Conservation (phyloP, 2,113 vertebrate genomes). For the Paracanthobrama guichenoti region DNA sequence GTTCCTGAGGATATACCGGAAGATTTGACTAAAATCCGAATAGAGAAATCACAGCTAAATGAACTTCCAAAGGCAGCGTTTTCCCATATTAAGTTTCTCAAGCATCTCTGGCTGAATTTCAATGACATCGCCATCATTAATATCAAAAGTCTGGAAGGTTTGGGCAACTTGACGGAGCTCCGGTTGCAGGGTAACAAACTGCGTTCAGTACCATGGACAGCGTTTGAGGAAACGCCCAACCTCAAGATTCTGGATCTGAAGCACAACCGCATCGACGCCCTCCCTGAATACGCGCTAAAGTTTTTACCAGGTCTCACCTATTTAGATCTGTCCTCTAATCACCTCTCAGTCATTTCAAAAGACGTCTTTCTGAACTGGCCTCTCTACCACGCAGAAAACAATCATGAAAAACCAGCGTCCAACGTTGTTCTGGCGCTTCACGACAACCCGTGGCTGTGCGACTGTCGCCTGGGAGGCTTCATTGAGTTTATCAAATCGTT, state of each 20-base stretch:
- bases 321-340: constrained; percentile 92
- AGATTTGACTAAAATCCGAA: constrained; percentile 85
- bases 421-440: constrained; percentile 83
- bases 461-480: constrained; percentile 87
- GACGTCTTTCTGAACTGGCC: constrained; percentile 89
- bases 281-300: constrained; percentile 85
- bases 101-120: constrained; percentile 92
- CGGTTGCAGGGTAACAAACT: constrained; percentile 89
- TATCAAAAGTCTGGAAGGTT: constrained; percentile 78
- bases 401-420: constrained; percentile 59
- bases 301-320: constrained; percentile 85
- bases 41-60: constrained; percentile 87
- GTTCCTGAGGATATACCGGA: constrained; percentile 81
- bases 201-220: constrained; percentile 89
- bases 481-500: constrained; percentile 82
- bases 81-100: constrained; percentile 72
- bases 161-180: constrained; percentile 82
- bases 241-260: constrained; percentile 90
- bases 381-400: constrained; percentile 74
- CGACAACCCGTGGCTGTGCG: constrained; percentile 88
- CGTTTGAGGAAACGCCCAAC: constrained; percentile 80
- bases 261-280: constrained; percentile 84
- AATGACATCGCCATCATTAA: constrained; percentile 88
- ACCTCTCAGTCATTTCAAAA: constrained; percentile 86
- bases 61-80: constrained; percentile 83